Conservation (phyloP, 2,113 vertebrate genomes). For the Ceyx cyanopectus region DNA sequence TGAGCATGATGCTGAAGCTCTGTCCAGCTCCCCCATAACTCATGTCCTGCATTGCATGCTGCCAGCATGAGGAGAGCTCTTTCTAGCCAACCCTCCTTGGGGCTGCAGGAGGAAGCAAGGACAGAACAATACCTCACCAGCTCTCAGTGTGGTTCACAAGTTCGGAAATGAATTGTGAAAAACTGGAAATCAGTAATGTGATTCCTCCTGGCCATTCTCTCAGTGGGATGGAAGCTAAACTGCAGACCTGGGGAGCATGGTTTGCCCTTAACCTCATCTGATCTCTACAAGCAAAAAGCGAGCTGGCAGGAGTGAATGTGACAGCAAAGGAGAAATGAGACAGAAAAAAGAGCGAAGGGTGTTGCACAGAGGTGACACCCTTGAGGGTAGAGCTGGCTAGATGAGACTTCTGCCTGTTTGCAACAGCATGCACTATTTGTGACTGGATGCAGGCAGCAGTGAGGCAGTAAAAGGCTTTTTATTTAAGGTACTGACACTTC, state of each 20-base stretch:
- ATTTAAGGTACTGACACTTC: constrained; percentile 75
- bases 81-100: neutral
- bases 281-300: neutral
- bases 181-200: neutral
- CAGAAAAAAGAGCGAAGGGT: neutral
- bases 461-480: constrained; percentile 71
- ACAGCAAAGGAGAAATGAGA: constrained; percentile 46
- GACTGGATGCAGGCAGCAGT: constrained; percentile 53
- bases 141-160: neutral
- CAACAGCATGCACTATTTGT: neutral
- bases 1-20: neutral
- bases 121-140: neutral
- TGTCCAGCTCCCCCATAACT: neutral
- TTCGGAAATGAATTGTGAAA: neutral
- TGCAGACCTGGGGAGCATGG: neutral
- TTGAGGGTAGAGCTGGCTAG: neutral
- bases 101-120: neutral
- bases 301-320: neutral
- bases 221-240: neutral
- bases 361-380: constrained; percentile 12
- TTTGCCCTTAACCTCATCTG: neutral
- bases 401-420: constrained; percentile 17
- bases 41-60: rapidly evolving
- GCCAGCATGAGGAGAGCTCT: neutral
- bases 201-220: neutral